Conservation (phyloP, 2,888 invertebrate species). For the Platynereis dumerilii region DNA sequence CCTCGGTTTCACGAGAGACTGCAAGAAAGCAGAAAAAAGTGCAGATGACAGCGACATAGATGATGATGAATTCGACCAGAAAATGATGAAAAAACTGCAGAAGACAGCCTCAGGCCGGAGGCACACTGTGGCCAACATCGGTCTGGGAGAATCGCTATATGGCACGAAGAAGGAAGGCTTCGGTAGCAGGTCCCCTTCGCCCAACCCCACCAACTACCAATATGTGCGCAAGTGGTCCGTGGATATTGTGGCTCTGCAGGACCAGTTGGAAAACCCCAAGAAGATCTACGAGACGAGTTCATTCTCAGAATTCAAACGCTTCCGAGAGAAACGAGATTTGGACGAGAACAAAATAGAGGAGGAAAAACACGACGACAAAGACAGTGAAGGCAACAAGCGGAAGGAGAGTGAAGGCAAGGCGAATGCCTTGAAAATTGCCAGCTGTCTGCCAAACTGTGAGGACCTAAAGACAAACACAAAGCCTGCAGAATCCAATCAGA, state of each 20-base stretch:
- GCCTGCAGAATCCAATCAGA: too few relatives aligned
- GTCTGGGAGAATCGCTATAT: slow-evolving; percentile 22
- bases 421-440: too few relatives aligned
- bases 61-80: slow-evolving; percentile 32
- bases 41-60: slow-evolving; percentile 29
- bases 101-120: slow-evolving; percentile 29
- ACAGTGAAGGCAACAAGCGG: neutral
- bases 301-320: slow-evolving; percentile 17
- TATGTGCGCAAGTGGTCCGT: slow-evolving; percentile 62
- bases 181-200: neutral
- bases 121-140: slow-evolving; percentile 42
- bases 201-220: slow-evolving; percentile 51
- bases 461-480: too few relatives aligned
- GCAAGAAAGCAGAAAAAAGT: slow-evolving; percentile 11
- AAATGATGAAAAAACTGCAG: slow-evolving; percentile 34
- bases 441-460: too few relatives aligned
- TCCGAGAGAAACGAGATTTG: neutral
- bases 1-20: slow-evolving; percentile 4
- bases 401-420: too few relatives aligned
- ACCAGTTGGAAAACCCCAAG: slow-evolving; percentile 60
- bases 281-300: slow-evolving; percentile 39
- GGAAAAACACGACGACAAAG: slow-evolving; percentile 8
- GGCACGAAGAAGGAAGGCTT: slow-evolving; percentile 13
- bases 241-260: slow-evolving; percentile 58
- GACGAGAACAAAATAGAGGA: slow-evolving; percentile 1